Conservation (phyloP, 1,140 invertebrate species). For the Drosophila burlai region DNA sequence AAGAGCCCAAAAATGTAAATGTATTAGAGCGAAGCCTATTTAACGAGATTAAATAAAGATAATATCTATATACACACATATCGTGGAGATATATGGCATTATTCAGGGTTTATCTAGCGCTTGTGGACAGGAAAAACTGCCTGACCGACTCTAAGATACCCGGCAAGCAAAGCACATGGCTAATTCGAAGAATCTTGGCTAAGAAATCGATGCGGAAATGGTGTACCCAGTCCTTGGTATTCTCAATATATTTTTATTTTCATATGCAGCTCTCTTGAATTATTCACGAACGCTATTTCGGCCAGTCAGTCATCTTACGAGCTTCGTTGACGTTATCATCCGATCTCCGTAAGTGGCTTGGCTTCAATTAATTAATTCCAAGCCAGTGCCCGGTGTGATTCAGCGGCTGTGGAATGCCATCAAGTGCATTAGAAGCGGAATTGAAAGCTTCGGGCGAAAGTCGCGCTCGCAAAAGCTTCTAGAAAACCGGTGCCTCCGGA, state of each 20-base stretch:
- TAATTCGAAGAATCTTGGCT: no score
- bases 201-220: no score
- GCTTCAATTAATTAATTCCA: conserved; percentile 39
- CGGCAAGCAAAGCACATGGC: no score
- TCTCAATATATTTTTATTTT: not conserved
- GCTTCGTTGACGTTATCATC: not conserved
- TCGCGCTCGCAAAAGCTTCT: conserved; percentile 47
- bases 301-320: not conserved
- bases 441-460: conserved; percentile 57
- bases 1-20: conserved; percentile 53
- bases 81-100: not conserved
- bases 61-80: conserved; percentile 51
- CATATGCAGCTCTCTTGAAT: not conserved
- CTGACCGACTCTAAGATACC: no score
- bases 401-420: conserved; percentile 34
- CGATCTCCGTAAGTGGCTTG: conserved; percentile 6
- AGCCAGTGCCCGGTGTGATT: conserved; percentile 25
- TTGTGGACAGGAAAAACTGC: no score
- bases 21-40: conserved; percentile 65
- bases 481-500: conserved; percentile 35
- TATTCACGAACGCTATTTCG: not conserved
- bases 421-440: conserved; percentile 48
- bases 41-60: conserved; percentile 80
- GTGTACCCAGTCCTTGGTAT: no score
- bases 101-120: no score